Evolutionary conservation across 2,113 vertebrate genomes (phyloP).

Genomic region (Caranx melampygus): DNA sequence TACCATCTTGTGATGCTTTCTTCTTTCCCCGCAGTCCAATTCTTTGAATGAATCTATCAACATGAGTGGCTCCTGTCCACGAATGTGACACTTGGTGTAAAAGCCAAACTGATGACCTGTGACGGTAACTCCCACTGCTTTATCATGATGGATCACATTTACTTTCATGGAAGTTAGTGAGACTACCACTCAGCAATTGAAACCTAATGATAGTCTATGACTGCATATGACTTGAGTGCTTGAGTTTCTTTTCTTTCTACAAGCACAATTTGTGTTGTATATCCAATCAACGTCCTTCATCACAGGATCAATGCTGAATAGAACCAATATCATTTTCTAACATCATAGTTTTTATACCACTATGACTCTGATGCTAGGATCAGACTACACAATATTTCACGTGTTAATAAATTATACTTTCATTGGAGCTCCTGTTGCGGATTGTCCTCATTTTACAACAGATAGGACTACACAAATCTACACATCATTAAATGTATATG

Average conservation of each 20-base stretch:
- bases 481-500: too few relatives aligned
- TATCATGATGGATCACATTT: neutral
- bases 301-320: neutral
- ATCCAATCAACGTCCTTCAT: constrained; percentile 2
- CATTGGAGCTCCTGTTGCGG: too few relatives aligned
- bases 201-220: neutral
- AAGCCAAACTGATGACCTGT: constrained; percentile 62
- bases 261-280: neutral
- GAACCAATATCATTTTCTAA: neutral
- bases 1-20: constrained; percentile 44
- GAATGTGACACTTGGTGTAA: constrained; percentile 19
- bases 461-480: too few relatives aligned
- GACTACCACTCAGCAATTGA: neutral
- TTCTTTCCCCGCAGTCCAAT: constrained; percentile 35
- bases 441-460: too few relatives aligned
- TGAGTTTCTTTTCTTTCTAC: neutral
- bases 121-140: neutral
- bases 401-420: too few relatives aligned
- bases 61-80: constrained; percentile 44
- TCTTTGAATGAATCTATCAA: constrained; percentile 71
- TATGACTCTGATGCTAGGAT: too few relatives aligned
- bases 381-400: too few relatives aligned
- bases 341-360: neutral
- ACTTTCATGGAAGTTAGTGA: neutral
- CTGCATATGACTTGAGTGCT: neutral